Evolutionary conservation across 2,113 vertebrate genomes (phyloP), one percentile per base, ranked within the genome.

Genomic region (Stegastes partitus): DNA sequence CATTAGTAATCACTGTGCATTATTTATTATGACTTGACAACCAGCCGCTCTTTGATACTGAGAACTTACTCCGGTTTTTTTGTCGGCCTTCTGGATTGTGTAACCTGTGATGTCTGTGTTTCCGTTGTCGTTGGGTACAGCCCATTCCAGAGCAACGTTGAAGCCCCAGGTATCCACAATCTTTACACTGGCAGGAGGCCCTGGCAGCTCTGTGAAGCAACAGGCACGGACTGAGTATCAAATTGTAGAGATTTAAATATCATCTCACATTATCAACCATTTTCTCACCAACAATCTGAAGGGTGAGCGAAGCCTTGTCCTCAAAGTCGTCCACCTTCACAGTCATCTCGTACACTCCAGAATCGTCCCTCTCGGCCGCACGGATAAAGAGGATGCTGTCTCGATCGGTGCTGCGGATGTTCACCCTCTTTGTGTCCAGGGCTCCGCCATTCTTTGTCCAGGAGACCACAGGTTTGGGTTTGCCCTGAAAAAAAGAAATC

Each of bases 381-480:
- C 98, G 97, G 89, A 99, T 97, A 83, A 99, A 99, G 84, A 99
- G 91, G 93, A 99, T 96, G 87, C 96, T 96, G 94, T 99, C 97
- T 64, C 26, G 94, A 0, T 96, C 94, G 0, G 91, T 94, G 16
- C 79, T 97, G 61, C 93, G 96, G 79, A 98, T 78, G 39, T 92
- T 96, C 72, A 97, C 90, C 66, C 81, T 94, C 82, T 93, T 95
- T 37, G 81, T 80, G 89, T 99, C 96, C 89, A 98, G 57, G 14
- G 88, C 18, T 94, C 83, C 8, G 3, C 94, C 95, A 0, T 92
- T 87, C 91, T 98, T 98, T 23, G 92, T 94, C 98, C 98, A 99
- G 31, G 14, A 84, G 55, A 96, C 95, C 67, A 93, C 91, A 0
- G 98, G 97, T 87, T 95, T 95, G 0, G 97, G 97, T 74, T 96